Evolutionary conservation across 2,797 vertebrate species (phyloP).

Genomic region (Dicrostonyx torquatus): DNA sequence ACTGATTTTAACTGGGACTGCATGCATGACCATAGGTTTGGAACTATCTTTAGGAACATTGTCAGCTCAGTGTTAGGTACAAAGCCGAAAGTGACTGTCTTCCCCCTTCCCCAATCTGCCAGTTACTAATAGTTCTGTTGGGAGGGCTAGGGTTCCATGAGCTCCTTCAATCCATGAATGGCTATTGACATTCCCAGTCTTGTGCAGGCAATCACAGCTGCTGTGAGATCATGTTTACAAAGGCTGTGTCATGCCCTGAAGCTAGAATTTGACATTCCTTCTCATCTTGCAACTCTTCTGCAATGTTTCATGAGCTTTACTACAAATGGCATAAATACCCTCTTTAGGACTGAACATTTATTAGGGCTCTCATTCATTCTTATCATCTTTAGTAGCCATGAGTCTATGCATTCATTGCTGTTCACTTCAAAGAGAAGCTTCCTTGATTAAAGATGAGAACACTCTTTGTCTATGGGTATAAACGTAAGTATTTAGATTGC

Average conservation of each 20-base stretch:
- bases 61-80: neutral
- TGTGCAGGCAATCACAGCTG: neutral
- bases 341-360: neutral
- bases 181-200: neutral
- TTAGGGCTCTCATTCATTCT: neutral
- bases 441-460: neutral
- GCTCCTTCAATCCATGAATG: neutral
- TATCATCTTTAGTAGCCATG: neutral
- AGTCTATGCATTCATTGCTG: neutral
- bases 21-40: neutral
- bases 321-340: neutral
- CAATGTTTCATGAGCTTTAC: neutral
- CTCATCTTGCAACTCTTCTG: neutral
- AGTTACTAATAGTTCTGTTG: neutral
- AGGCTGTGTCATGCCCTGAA: neutral
- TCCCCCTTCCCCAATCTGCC: too few species aligned
- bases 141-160: neutral
- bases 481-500: neutral
- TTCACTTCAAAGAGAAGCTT: neutral
- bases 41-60: neutral
- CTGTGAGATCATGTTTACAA: neutral
- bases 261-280: neutral
- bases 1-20: neutral
- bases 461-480: neutral
- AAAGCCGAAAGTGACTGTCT: neutral